Evolutionary conservation across 2,113 vertebrate genomes (phyloP).

Genomic region (Brachionichthys hirsutus): DNA sequence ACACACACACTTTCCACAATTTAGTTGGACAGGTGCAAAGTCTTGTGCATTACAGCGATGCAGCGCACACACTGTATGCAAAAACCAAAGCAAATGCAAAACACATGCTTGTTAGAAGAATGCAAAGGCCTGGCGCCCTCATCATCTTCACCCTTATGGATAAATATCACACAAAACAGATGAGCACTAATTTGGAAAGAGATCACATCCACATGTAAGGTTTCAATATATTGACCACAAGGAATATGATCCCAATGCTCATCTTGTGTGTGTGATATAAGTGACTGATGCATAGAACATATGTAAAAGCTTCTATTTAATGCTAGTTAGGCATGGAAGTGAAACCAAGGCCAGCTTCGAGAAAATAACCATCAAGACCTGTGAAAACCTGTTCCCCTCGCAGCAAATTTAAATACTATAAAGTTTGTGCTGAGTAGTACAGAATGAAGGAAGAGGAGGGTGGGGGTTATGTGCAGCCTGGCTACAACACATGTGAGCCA

Average conservation of each 20-base stretch:
- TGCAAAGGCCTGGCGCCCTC: slow-evolving; percentile 16
- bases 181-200: background rate
- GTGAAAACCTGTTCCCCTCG: slow-evolving; percentile 59
- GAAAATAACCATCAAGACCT: slow-evolving; percentile 45
- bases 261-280: background rate
- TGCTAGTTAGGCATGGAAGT: slow-evolving; percentile 23
- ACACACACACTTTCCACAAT: background rate
- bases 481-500: slow-evolving; percentile 68
- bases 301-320: slow-evolving; percentile 34
- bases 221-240: background rate
- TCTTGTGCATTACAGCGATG: slow-evolving; percentile 5
- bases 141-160: background rate
- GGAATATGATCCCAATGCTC: slow-evolving; percentile 10
- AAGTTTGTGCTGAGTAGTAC: slow-evolving; percentile 68
- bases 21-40: slow-evolving; percentile 24
- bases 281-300: slow-evolving; percentile 22
- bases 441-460: slow-evolving; percentile 51
- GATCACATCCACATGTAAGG: slow-evolving; percentile 5
- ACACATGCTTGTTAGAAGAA: slow-evolving; percentile 32
- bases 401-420: slow-evolving; percentile 65
- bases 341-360: slow-evolving; percentile 36
- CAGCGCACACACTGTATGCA: slow-evolving; percentile 21
- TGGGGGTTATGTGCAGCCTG: slow-evolving; percentile 53
- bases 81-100: slow-evolving; percentile 49
- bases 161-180: slow-evolving; percentile 10